Percentiles rank a stretch among this genome's conserved stretches.
Conservation (phyloP, 1,140 invertebrate species). For the Leptinotarsa defecta region DNA sequence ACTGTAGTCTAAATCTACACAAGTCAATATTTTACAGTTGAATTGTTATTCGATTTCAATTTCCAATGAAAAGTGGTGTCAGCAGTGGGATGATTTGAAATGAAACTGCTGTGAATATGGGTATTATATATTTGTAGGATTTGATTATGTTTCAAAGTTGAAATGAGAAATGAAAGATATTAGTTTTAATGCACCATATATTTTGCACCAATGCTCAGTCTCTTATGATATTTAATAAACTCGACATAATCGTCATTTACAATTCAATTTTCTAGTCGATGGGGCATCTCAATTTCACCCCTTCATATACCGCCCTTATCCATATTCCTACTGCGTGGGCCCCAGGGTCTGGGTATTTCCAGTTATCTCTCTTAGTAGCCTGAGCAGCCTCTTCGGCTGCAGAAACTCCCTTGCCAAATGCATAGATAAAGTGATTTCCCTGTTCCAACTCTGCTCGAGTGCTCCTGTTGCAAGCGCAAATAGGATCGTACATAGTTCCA, state of each 20-base stretch:
- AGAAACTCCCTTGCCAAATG: conserved; percentile 59
- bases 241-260: background rate
- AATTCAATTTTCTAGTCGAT: conserved; percentile 7
- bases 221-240: too few relatives aligned
- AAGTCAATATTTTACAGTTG: too few relatives aligned
- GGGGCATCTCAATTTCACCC: conserved; percentile 51
- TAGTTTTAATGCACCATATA: too few relatives aligned
- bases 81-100: too few relatives aligned
- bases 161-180: too few relatives aligned
- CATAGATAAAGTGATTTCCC: conserved; percentile 47
- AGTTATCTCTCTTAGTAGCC: conserved; percentile 34
- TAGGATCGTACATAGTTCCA: conserved; percentile 64
- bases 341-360: conserved; percentile 61
- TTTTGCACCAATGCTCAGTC: too few relatives aligned
- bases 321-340: conserved; percentile 66
- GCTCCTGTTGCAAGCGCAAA: conserved; percentile 53
- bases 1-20: too few relatives aligned
- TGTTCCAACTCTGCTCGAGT: conserved; percentile 43
- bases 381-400: conserved; percentile 59
- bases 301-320: conserved; percentile 62
- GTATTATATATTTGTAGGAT: too few relatives aligned
- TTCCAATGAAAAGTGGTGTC: too few relatives aligned
- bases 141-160: too few relatives aligned
- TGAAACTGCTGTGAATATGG: too few relatives aligned
- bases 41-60: too few relatives aligned